Evolutionary conservation across 2,113 vertebrate genomes (phyloP), one percentile per base, ranked within the genome.

Genomic region (Tragelaphus strepsiceros): DNA sequence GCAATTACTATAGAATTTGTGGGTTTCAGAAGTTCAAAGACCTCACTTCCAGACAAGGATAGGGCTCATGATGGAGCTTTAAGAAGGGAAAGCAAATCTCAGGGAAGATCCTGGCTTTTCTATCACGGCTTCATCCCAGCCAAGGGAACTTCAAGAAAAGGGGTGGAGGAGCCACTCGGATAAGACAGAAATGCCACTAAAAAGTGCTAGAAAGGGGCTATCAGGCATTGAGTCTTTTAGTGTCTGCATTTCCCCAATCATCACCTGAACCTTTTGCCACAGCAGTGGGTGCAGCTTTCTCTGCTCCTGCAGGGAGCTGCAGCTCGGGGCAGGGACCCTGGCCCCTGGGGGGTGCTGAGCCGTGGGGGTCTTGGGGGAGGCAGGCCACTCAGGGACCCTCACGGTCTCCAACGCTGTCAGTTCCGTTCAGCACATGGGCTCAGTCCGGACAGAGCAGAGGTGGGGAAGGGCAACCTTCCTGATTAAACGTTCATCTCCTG

Each of bases 391-490:
- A 2, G 78, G 59, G 5, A 5, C 6, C 15, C 7, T 54, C 14
- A 4, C 0, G 1, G 82, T 32, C 30, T 5, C 77, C 35, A 3
- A 2, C 1, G 1, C 35, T 2, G 54, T 80, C 58, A 15, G 46
- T 32, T 32, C 8, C 0, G 12, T 49, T 91, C 46, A 13, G 39
- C 59, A 43, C 22, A 74, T 51, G 1, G 64, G 71, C 17, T 96
- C 53, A 12, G 22, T 87, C 46, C 26, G 32, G 53, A 88, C 32
- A 87, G 88, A 10, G 11, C 62, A 71, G 97, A 35, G 0, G 98
- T 82, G 6, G 98, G 88, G 49, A 93, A 97, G 53, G 80, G 83
- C 83, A 7, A 71, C 54, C 43, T 74, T 19, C 61, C 74, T 82
- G 49, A 59, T 32, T 56, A 80, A 86, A 2, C 51, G 30, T 24